Percentiles rank a stretch among this genome's conserved stretches.
These are phyloP conservation scores for Nemopilema nomurai DNA, from an alignment of 30 jellyfish, hydroid and myxozoan genomes.

Conservation along the genomic window DNA sequence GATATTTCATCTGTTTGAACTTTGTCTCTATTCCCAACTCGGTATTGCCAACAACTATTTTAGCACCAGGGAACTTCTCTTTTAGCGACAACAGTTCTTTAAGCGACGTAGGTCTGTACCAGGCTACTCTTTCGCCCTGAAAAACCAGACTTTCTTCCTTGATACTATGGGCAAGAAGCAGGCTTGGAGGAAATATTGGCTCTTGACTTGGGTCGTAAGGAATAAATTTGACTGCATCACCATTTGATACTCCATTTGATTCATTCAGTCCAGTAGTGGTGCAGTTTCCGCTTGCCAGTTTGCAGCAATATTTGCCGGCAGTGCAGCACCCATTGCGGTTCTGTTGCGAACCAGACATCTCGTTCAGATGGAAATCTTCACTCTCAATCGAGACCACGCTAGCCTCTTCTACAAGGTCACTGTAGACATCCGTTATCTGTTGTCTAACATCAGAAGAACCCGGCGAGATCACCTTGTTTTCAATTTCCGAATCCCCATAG, in stretches of 20 bases:
- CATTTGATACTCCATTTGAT: background rate
- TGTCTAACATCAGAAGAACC: no score
- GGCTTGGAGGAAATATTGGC: constrained; percentile 38
- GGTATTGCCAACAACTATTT: constrained; percentile 43
- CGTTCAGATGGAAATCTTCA: background rate
- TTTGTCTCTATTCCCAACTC: constrained; percentile 46
- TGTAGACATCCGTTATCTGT: background rate
- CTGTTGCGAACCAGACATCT: background rate
- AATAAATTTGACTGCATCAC: background rate
- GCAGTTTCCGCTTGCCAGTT: background rate
- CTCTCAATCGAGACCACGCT: background rate
- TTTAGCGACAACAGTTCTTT: background rate
- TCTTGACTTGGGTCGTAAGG: constrained; percentile 38
- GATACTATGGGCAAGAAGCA: background rate
- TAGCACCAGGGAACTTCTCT: constrained; percentile 16
- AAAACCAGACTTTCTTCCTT: constrained; percentile 9
- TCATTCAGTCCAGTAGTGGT: background rate
- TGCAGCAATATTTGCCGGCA: background rate
- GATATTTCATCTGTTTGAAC: constrained; percentile 17
- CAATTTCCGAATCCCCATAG: no score
- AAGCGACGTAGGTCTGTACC: constrained; percentile 16
- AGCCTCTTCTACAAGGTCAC: background rate
- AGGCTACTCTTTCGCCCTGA: constrained; percentile 18
- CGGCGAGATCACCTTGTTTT: no score
- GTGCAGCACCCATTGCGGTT: background rate